Base-by-base conservation (phyloP, 1,140 invertebrate genomes). In the Nephila pilipes region DNA sequence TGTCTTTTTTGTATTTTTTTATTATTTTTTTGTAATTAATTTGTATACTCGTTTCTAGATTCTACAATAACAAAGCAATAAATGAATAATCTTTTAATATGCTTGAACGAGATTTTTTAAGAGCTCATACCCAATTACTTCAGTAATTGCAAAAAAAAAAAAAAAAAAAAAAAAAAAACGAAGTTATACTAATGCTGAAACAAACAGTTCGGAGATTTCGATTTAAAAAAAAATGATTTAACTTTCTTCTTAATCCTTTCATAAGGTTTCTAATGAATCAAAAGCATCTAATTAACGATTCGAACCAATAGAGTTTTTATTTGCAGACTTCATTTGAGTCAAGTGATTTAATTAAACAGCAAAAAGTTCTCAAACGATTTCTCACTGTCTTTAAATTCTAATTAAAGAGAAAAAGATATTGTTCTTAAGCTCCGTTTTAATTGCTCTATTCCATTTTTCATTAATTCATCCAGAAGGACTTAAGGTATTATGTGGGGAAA, bases 261-360 rank as follows among this genome's bases (percentile, higher is more conserved):
- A 75, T 75, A 75, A 75, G 69, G 69, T 32, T 75, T 36, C 69
- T 75, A 75, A 75, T 75, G 69, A 75, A 36, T 75, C 69, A 75
- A 75, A 75, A 75, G 69, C 12, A 36, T 8, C 69, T 75, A 75
- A 75, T 75, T 75, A 75, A 75, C 32, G 69, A 75, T 75, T 75
- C 14, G 36, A 75, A 75, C 32, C 29, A 75, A 75, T 75, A 32
- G 29, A 75, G 14, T 75, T 75, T 75, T 75, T 75, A 75, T 75
- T 75, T 75, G 69, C 69, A 32, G 29, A 75, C 29, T 75, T 75
- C 69, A 75, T 75, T 75, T 75, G 69, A 75, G 29, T 75, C 69
- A 75, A 75, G 69, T 75, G 69, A 75, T 75, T 75, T 75, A 75
- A 75, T 75, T 75, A 75, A 75, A 18, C 32, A 16, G 69, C 32